Evolutionary conservation across 2,113 vertebrate genomes (phyloP).

Genomic region (Chloropsis hardwickii): DNA sequence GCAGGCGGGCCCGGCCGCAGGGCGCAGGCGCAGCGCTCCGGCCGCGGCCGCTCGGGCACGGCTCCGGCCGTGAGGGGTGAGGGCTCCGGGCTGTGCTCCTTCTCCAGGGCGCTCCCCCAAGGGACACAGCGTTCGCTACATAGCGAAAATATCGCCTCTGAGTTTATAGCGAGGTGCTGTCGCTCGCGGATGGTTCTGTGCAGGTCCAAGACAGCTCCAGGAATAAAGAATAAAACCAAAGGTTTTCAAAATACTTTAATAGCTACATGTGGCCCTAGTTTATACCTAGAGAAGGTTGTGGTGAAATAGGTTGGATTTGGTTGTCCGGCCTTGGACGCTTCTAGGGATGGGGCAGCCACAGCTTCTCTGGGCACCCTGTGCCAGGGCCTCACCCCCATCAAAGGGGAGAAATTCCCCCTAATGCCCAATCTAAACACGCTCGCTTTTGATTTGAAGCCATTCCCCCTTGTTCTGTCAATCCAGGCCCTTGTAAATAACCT

Average conservation of each 20-base stretch:
- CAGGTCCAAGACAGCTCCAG: background rate
- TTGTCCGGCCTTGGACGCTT: background rate
- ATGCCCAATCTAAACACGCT: background rate
- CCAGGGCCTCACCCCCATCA: background rate
- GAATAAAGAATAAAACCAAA: background rate
- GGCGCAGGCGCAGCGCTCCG: background rate
- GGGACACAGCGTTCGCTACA: accelerated
- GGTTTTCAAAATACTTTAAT: background rate
- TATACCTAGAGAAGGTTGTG: background rate
- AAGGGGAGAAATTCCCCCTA: background rate
- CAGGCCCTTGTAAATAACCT: background rate
- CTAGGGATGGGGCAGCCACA: background rate
- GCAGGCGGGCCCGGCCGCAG: background rate
- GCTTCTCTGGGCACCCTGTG: background rate
- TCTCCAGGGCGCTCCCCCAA: accelerated
- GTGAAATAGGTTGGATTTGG: background rate
- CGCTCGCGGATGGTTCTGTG: background rate
- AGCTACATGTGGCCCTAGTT: background rate
- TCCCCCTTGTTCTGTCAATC: background rate
- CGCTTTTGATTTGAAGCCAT: background rate
- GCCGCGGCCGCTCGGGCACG: background rate
- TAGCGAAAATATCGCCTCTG: background rate
- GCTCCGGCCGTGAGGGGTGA: accelerated
- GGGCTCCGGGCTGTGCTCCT: accelerated
- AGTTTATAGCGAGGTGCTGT: background rate